Evolutionary conservation across 2,113 vertebrate species (phyloP).

Genomic region (Hippopotamus amphibius): DNA sequence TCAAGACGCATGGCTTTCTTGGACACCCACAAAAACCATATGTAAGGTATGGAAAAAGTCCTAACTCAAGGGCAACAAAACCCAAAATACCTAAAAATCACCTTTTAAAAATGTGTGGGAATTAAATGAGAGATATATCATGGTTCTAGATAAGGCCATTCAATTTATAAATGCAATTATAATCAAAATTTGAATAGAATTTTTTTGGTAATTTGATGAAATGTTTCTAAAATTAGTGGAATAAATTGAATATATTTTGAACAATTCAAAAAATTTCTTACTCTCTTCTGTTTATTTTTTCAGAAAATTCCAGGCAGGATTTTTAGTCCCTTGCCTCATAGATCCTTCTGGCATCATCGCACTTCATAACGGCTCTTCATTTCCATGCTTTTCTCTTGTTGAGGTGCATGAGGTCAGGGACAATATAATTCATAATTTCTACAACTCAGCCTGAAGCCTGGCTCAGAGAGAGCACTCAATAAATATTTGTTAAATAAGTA

Average conservation of each 20-base stretch:
- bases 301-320: background rate
- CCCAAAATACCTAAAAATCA: background rate
- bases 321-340: background rate
- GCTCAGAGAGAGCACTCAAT: background rate
- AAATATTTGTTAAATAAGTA: conserved; percentile 5
- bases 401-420: background rate
- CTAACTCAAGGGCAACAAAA: background rate
- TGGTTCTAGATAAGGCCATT: background rate
- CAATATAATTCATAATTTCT: background rate
- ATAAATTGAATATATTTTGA: background rate
- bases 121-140: background rate
- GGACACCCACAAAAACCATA: background rate
- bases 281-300: background rate
- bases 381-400: background rate
- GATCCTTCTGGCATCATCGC: background rate
- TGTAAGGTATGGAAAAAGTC: background rate
- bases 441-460: background rate
- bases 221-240: background rate
- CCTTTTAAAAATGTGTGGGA: background rate
- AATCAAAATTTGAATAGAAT: background rate
- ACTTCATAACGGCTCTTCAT: background rate
- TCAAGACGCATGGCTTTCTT: background rate
- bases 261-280: background rate
- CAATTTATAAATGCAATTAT: background rate
- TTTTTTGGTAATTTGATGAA: background rate